Base-by-base conservation (phyloP, 2,797 vertebrate species). In the Lepilemur septentrionalis region DNA sequence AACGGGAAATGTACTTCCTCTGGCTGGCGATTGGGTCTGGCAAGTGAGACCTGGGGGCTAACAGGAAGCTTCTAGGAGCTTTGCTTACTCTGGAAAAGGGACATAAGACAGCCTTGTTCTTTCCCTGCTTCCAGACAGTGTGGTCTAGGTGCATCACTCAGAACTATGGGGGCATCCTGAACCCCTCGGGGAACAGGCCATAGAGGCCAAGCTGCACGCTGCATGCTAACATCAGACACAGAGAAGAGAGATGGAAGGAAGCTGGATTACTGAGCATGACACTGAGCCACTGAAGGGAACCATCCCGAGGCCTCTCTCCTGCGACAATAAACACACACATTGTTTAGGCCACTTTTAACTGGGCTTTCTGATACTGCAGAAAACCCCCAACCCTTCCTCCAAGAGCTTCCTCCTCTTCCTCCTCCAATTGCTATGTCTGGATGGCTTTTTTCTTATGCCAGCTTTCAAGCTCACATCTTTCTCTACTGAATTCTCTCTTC, bases 1-100 rank as follows among this genome's bases (percentile, higher is more conserved):
- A 55, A 46, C 17, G n/a, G 50, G 69, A 50, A 79, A 87, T 20
- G 23, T 10, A 38, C 18, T 88, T 93, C 18, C 14, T 93, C 82
- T 87, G 43, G 61, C 23, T 4, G 67, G 81, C 38, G 70, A 50
- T 5, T n/a, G 15, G n/a, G 78, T 76, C 84, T 70, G 55, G 73
- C 57, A 65, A 61, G 35, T 57, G 46, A 95, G 67, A 63, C 17
- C 43, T 18, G 11, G 4, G 9, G 32, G 18, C 1, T 48, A 30
- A 65, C 14, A 28, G 4, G 23, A 32, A 81, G 35, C 50, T 48
- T 65, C 55, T 13, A 46, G 70, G 22, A 83, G 41, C 20, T 65
- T 83, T 67, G 23, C 55, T 67, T 52, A 43, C 10, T 92, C 32
- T 50, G 11, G 50, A 4, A 35, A 87, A 75, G 28, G 75, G 67